Conservation (phyloP, 2,888 invertebrate genomes). For the Aporophyla lueneburgensis region DNA sequence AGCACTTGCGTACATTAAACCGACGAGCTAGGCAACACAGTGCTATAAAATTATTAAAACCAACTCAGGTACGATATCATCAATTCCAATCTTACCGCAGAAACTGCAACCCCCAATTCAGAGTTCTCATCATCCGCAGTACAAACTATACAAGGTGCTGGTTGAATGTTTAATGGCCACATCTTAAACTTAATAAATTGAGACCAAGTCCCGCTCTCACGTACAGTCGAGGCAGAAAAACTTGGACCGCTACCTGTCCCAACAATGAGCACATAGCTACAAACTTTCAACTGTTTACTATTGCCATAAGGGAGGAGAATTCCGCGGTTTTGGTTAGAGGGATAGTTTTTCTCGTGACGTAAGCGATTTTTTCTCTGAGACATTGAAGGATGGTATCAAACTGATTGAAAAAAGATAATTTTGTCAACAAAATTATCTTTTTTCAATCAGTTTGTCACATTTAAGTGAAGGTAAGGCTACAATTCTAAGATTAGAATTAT, state of each 20-base stretch:
- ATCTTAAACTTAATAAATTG: conserved; percentile 71
- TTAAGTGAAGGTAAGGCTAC: no score
- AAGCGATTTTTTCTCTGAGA: not conserved
- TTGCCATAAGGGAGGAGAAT: conserved; percentile 49
- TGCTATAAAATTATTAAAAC: not conserved
- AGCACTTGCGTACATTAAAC: no score
- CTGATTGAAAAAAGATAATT: not conserved
- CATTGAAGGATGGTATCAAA: no score
- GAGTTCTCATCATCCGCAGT: conserved; percentile 26
- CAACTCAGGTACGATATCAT: not conserved
- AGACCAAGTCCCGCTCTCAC: conserved; percentile 67
- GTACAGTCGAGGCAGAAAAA: conserved; percentile 75
- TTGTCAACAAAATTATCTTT: no score
- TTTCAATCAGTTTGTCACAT: not conserved
- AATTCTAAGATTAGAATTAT: no score
- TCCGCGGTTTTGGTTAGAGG: not conserved
- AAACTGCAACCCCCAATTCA: not conserved
- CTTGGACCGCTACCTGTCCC: conserved; percentile 79
- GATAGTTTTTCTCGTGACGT: not conserved
- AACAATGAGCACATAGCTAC: conserved; percentile 79
- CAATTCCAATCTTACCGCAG: not conserved
- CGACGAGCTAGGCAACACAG: no score
- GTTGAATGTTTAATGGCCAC: conserved; percentile 60
- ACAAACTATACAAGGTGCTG: conserved; percentile 48
- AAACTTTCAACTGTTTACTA: conserved; percentile 75